Conservation (phyloP, 2,888 invertebrate genomes). For the Sarcophaga subvicina region DNA sequence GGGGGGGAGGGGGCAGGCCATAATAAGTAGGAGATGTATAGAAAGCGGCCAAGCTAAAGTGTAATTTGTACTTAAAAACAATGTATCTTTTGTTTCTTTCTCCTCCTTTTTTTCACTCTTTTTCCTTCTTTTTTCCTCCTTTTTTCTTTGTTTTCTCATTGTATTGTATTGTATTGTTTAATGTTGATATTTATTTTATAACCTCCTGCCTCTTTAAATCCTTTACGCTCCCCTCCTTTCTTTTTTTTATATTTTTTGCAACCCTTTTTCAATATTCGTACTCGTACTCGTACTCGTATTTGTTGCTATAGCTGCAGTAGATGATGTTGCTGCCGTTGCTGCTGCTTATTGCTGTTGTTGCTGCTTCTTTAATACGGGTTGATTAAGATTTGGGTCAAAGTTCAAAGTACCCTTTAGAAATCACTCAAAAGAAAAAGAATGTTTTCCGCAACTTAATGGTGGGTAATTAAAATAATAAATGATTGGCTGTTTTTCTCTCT, state of each 20-base stretch:
- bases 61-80: conserved; percentile 48
- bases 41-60: conserved; percentile 9
- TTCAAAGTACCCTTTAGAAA: conserved; percentile 71
- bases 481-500: neutral
- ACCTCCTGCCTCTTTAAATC: no score
- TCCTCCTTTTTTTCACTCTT: rapidly evolving
- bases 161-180: conserved; percentile 35
- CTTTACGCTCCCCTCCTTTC: neutral
- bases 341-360: conserved; percentile 38
- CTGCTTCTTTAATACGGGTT: conserved; percentile 53
- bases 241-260: neutral
- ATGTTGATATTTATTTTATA: conserved; percentile 31
- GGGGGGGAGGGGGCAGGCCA: no score
- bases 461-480: conserved; percentile 68
- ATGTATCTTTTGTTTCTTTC: conserved; percentile 50
- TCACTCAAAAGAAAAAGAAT: conserved; percentile 61
- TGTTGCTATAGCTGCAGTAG: neutral
- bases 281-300: neutral
- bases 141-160: neutral
- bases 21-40: neutral
- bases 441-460: conserved; percentile 63
- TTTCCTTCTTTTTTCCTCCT: no score
- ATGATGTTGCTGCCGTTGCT: neutral
- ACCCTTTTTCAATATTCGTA: neutral
- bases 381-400: conserved; percentile 72